Percentiles rank a stretch among this genome's conserved stretches.
phyloP scores from a whole-genome alignment of 2,113 vertebrate genomes.

The Steatornis caripensis region DNA sequence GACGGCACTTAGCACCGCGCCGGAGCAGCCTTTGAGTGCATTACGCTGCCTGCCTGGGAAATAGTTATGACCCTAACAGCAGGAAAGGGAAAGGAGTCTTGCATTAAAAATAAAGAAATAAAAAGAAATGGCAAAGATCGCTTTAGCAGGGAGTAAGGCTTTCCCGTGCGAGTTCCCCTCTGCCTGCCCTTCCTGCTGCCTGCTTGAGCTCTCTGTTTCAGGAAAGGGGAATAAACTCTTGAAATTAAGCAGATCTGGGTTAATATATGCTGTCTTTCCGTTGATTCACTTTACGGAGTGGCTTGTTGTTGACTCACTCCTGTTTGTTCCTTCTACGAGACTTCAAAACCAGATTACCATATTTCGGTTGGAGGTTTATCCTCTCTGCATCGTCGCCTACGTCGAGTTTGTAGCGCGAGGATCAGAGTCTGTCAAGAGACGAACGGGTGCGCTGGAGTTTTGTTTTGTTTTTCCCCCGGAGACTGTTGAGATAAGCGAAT shows the following conservation, averaged over 20 bases:
- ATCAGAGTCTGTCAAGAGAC: conserved; percentile 54
- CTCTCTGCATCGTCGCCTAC: conserved; percentile 58
- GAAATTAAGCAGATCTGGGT: conserved; percentile 57
- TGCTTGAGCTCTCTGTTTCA: background rate
- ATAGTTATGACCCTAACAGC: conserved; percentile 16
- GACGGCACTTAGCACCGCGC: background rate
- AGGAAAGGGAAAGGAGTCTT: conserved; percentile 18
- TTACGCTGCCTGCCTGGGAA: conserved; percentile 30
- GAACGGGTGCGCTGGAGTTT: background rate
- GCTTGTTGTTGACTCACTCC: conserved; percentile 57
- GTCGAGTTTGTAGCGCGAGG: conserved; percentile 35
- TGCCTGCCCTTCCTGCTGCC: background rate
- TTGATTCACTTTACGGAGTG: conserved; percentile 4
- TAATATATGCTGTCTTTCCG: conserved; percentile 40
- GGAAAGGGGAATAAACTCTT: conserved; percentile 1
- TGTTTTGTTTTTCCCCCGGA: conserved; percentile 33
- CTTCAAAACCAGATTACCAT: conserved; percentile 49
- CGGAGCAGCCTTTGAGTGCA: conserved; percentile 5
- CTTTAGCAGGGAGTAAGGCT: conserved; percentile 14
- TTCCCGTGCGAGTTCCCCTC: conserved; percentile 8
- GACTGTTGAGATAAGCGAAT: conserved; percentile 21
- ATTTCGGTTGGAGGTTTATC: conserved; percentile 63
- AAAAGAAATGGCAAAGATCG: conserved; percentile 3
- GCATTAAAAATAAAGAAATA: conserved; percentile 56
- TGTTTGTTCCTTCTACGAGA: conserved; percentile 49